Percentiles rank a stretch among this genome's conserved stretches.
phyloP scores from a whole-genome alignment of 1,140 invertebrate genomes.

The Polyergus mexicanus region DNA sequence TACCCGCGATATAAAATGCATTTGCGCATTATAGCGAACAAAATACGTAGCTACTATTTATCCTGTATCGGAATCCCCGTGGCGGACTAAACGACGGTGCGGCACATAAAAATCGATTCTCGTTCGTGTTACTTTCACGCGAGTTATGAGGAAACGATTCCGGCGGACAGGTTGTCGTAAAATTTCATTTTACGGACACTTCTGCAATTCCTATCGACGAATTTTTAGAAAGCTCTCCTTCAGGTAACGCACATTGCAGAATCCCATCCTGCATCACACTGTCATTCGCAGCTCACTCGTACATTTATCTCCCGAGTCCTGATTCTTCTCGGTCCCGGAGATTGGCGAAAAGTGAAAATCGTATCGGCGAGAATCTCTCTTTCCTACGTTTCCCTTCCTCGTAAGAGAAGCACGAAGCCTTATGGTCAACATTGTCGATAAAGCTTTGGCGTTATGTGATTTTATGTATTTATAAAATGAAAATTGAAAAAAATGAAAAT shows the following conservation, averaged over 20 bases:
- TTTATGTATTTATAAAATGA: not conserved
- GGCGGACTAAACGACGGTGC: not conserved
- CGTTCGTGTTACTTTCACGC: not conserved
- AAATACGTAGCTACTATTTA: not conserved
- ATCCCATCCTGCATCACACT: conserved; percentile 51
- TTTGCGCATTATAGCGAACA: conserved; percentile 5
- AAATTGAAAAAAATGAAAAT: not conserved
- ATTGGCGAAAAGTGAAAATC: conserved; percentile 63
- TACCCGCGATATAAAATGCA: conserved; percentile 25
- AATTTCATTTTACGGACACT: conserved; percentile 46
- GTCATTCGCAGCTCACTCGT: conserved; percentile 49
- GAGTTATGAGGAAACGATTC: conserved; percentile 26
- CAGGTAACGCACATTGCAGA: conserved; percentile 42
- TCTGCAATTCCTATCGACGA: conserved; percentile 29
- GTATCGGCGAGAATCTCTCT: conserved; percentile 33
- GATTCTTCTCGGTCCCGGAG: not conserved
- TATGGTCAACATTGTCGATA: not conserved
- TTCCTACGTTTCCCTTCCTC: not conserved
- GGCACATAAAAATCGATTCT: conserved; percentile 45
- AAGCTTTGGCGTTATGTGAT: not conserved
- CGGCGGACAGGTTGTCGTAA: conserved; percentile 20
- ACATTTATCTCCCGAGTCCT: conserved; percentile 41
- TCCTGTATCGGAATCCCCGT: not conserved
- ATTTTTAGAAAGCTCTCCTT: conserved; percentile 38
- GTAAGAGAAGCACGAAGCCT: not conserved